Conservation (phyloP, 1,140 invertebrate species). For the Xylocopa sonorina region DNA sequence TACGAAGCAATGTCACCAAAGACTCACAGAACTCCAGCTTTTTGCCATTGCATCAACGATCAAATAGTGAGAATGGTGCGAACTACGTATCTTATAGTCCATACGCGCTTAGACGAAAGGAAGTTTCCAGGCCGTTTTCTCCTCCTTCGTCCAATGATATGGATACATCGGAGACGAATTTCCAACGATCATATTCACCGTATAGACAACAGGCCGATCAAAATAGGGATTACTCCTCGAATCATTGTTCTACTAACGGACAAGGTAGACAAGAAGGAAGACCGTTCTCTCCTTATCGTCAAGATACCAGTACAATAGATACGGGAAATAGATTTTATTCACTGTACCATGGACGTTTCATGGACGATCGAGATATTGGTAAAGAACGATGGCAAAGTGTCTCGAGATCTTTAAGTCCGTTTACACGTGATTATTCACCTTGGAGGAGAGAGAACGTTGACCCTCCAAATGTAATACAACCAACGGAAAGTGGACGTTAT, state of each 20-base stretch:
- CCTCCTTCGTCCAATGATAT: conserved; percentile 63
- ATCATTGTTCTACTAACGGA: conserved; percentile 68
- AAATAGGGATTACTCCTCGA: conserved; percentile 60
- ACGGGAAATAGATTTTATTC: conserved; percentile 64
- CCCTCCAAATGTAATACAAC: conserved; percentile 76
- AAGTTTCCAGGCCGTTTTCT: conserved; percentile 75
- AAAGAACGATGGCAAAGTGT: conserved; percentile 75
- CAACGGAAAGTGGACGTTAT: conserved; percentile 73
- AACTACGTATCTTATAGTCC: conserved; percentile 79
- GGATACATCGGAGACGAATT: conserved; percentile 55
- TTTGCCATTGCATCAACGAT: conserved; percentile 71
- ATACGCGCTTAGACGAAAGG: conserved; percentile 75
- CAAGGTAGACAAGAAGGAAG: conserved; percentile 66
- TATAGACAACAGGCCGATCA: conserved; percentile 69
- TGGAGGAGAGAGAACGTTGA: conserved; percentile 81
- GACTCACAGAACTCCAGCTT: conserved; percentile 72
- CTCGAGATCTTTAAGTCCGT: conserved; percentile 78
- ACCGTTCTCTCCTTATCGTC: conserved; percentile 70
- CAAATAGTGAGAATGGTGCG: conserved; percentile 75
- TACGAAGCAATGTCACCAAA: conserved; percentile 69
- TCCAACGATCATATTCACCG: conserved; percentile 69
- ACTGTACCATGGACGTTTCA: conserved; percentile 71
- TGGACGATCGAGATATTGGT: conserved; percentile 70
- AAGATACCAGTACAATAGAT: conserved; percentile 59
- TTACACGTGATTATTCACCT: conserved; percentile 79